These are phyloP conservation scores for Poeciliopsis turrubarensis DNA, from an alignment of 2,113 vertebrate species.

Conservation along the genomic window DNA sequence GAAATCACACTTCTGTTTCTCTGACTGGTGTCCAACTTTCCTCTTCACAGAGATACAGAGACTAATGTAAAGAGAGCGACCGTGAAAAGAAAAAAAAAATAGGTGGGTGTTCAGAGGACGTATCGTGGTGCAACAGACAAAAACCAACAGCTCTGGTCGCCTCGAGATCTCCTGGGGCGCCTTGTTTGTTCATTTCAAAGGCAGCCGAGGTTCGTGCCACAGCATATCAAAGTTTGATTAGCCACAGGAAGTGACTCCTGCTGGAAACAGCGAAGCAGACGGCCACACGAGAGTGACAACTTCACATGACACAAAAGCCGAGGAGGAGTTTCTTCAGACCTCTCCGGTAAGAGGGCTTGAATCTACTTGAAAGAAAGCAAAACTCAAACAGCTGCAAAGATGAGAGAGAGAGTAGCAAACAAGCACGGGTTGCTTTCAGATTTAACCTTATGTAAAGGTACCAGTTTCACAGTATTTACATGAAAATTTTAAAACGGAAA, in stretches of 20 bases:
- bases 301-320: constrained; percentile 20
- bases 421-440: background rate
- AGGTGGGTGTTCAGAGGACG: constrained; percentile 56
- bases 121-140: constrained; percentile 53
- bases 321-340: background rate
- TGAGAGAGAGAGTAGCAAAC: background rate
- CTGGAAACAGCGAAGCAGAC: constrained; percentile 33
- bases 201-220: constrained; percentile 54
- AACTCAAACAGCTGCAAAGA: background rate
- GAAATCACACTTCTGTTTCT: constrained; percentile 40
- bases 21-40: constrained; percentile 52
- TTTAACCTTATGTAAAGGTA: background rate
- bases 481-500: background rate
- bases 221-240: constrained; percentile 70
- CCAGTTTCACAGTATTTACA: background rate
- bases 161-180: constrained; percentile 39
- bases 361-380: background rate
- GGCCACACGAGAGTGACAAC: constrained; percentile 18
- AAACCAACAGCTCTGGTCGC: constrained; percentile 47
- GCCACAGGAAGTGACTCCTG: constrained; percentile 55
- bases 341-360: background rate
- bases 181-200: constrained; percentile 64
- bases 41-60: constrained; percentile 45
- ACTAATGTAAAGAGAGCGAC: constrained; percentile 61
- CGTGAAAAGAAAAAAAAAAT: constrained; percentile 48